A percentile compares a stretch with the other conserved stretches of the same genome.
These are phyloP conservation scores for Ellobium chinense DNA, from an alignment of 2,888 invertebrate species.

Conservation along the genomic window DNA sequence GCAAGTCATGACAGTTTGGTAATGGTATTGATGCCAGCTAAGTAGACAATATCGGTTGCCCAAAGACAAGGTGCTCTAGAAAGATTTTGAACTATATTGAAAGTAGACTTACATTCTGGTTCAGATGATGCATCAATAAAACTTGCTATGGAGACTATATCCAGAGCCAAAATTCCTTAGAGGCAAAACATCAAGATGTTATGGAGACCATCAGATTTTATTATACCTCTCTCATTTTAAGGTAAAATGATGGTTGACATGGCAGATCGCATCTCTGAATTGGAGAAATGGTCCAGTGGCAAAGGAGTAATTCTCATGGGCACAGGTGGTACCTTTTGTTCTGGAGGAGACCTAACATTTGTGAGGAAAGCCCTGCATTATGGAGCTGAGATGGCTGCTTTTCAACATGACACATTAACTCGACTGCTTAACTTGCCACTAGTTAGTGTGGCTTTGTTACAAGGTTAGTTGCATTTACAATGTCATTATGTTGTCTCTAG, in stretches of 20 bases:
- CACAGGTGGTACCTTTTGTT: constrained; percentile 80
- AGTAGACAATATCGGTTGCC: no score
- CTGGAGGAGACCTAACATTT: constrained; percentile 81
- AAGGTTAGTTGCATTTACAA: no score
- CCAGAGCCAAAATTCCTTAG: not conserved
- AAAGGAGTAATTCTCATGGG: constrained; percentile 80
- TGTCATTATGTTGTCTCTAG: no score
- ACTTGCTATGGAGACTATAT: not conserved
- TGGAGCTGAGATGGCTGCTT: constrained; percentile 79
- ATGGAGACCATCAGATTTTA: not conserved
- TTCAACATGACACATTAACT: constrained; percentile 80
- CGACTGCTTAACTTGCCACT: constrained; percentile 80
- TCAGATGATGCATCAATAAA: no score
- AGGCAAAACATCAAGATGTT: not conserved
- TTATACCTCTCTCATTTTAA: constrained; percentile 65
- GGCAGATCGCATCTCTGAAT: constrained; percentile 76
- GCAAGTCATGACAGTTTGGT: no score
- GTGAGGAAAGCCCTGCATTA: constrained; percentile 74
- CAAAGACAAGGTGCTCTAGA: no score
- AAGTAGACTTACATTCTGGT: no score
- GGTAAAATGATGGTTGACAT: constrained; percentile 82
- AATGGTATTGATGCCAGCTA: no score
- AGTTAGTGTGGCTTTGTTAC: constrained; percentile 80
- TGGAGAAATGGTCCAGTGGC: constrained; percentile 80
- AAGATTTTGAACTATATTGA: no score